Conservation (phyloP, 2,797 vertebrate genomes). For the Sebastes hubbsi region DNA sequence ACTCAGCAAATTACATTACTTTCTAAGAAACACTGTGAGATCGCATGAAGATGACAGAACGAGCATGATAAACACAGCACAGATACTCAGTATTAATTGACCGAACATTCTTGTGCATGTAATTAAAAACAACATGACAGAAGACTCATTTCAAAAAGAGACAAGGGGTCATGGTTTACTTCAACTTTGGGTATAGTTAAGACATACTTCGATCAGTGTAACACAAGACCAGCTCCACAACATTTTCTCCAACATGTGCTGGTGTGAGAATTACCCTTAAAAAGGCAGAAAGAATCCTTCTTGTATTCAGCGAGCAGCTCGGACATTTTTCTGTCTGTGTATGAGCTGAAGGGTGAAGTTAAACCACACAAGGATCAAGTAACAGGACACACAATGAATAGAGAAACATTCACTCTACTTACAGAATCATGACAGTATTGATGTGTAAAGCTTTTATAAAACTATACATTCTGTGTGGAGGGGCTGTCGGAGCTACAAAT, state of each 20-base stretch:
- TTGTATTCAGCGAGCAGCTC: slow-evolving; percentile 18
- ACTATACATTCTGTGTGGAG: slow-evolving; percentile 33
- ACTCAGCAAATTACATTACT: neutral
- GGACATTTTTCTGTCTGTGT: slow-evolving; percentile 25
- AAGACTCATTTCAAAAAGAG: slow-evolving; percentile 12
- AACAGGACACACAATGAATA: slow-evolving; percentile 37
- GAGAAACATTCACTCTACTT: slow-evolving; percentile 3
- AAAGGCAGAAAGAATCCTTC: slow-evolving; percentile 28
- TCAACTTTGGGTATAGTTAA: slow-evolving; percentile 32
- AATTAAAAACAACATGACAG: slow-evolving; percentile 6
- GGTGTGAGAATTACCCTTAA: slow-evolving; percentile 35
- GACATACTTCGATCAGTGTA: slow-evolving; percentile 35
- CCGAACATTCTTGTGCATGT: neutral
- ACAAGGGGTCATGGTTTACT: slow-evolving; percentile 45
- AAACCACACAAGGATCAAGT: slow-evolving; percentile 38
- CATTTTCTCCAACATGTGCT: slow-evolving; percentile 22
- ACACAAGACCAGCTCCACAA: slow-evolving; percentile 23
- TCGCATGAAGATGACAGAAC: neutral
- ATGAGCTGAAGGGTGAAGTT: slow-evolving; percentile 23
- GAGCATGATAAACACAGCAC: neutral
- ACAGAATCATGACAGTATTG: slow-evolving; percentile 11
- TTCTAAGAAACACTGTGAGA: neutral
- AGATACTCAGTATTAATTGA: neutral
- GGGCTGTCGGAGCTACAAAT: neutral
- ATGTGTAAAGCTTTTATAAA: slow-evolving; percentile 41